Conservation (phyloP, 2,113 vertebrate species). For the Seriola dumerili region DNA sequence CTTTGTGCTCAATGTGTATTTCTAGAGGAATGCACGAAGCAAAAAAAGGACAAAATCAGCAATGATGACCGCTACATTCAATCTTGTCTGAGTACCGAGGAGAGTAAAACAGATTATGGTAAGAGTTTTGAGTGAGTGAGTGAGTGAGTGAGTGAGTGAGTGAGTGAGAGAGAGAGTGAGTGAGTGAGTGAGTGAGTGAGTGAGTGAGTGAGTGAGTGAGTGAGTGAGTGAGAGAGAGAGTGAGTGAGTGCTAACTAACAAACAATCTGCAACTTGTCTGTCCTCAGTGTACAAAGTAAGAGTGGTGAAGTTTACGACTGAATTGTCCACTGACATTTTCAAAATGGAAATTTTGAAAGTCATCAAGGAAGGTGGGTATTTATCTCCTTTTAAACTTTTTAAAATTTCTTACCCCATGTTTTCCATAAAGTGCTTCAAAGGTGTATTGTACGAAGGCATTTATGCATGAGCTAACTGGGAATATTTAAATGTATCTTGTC, state of each 20-base stretch:
- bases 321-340: constrained; percentile 58
- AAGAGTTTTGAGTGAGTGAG: background rate
- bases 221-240: no score
- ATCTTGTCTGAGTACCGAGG: constrained; percentile 78
- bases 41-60: background rate
- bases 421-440: no score
- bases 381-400: background rate
- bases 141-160: background rate
- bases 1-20: background rate
- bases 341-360: constrained; percentile 37
- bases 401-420: no score
- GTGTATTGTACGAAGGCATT: no score
- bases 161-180: background rate
- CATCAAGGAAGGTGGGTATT: constrained; percentile 70
- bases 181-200: background rate
- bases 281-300: constrained; percentile 68
- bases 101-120: constrained; percentile 72
- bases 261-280: constrained; percentile 1
- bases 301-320: background rate
- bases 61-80: constrained; percentile 48
- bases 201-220: background rate
- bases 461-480: no score
- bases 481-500: no score
- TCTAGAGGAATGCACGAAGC: constrained; percentile 86
- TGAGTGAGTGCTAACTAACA: background rate